These are phyloP conservation scores for Pyrrhosoma nymphula DNA, from an alignment of 2,888 invertebrate genomes.

Conservation along the genomic window DNA sequence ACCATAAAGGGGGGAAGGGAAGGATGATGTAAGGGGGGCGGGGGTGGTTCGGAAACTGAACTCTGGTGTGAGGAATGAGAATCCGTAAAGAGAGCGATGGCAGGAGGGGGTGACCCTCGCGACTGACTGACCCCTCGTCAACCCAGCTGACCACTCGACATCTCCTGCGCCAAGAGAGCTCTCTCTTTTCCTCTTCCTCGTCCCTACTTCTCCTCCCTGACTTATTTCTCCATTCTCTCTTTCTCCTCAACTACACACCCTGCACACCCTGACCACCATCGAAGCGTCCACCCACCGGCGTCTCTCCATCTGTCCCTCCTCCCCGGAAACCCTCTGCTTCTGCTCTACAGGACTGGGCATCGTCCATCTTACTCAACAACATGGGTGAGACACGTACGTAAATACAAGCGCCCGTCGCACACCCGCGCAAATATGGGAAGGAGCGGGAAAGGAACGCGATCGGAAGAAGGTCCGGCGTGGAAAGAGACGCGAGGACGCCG, in stretches of 20 bases:
- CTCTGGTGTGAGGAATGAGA: constrained; percentile 15
- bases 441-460: constrained; percentile 6
- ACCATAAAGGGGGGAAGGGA: not conserved
- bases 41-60: constrained; percentile 7
- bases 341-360: not conserved
- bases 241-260: not conserved
- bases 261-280: not conserved
- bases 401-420: not conserved
- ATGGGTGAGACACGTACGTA: not conserved
- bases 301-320: not conserved
- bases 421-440: not conserved
- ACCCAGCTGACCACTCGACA: constrained; percentile 65
- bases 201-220: not conserved
- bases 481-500: not conserved
- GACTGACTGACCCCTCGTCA: constrained; percentile 54
- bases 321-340: not conserved
- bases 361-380: constrained; percentile 57
- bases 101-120: not conserved
- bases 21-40: not conserved
- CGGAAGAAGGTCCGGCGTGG: not conserved
- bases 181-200: too few species aligned
- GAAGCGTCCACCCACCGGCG: not conserved
- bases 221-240: not conserved
- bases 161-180: constrained; percentile 10
- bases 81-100: not conserved